Conservation (phyloP, 2,113 vertebrate genomes). For the Pao palembangensis region DNA sequence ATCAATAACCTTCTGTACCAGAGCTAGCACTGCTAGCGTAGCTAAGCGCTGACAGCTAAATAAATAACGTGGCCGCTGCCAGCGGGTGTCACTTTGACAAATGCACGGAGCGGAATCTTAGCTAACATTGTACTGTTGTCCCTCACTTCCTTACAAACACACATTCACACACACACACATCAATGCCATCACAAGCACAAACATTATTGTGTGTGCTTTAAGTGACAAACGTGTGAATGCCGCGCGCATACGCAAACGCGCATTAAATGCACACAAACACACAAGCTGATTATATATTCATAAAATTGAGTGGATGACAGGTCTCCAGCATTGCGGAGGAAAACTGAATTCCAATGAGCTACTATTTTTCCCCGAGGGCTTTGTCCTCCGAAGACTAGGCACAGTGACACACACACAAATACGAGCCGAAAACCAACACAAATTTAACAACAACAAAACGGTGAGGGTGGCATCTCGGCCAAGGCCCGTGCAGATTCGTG, state of each 20-base stretch:
- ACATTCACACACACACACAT: conserved; percentile 21
- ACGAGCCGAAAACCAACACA: conserved; percentile 6
- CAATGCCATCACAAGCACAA: conserved; percentile 30
- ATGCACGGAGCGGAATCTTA: conserved; percentile 59
- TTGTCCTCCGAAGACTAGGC: conserved; percentile 41
- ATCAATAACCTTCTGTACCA: too few relatives aligned
- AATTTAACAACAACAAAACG: conserved; percentile 4
- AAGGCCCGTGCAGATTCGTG: background rate
- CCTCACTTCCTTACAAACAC: conserved; percentile 35
- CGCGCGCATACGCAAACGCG: conserved; percentile 38
- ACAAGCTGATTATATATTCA: conserved; percentile 68
- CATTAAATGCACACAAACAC: conserved; percentile 47
- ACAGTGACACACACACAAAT: conserved; percentile 15
- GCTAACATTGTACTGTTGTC: conserved; percentile 57
- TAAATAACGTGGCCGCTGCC: conserved; percentile 44
- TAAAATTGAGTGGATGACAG: conserved; percentile 70
- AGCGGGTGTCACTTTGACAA: conserved; percentile 66
- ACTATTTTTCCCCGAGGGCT: conserved; percentile 51
- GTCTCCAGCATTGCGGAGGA: conserved; percentile 54
- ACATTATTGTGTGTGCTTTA: conserved; percentile 44
- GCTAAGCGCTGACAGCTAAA: conserved; percentile 26
- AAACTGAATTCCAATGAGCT: conserved; percentile 68
- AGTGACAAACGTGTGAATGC: conserved; percentile 58
- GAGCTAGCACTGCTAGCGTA: too few relatives aligned
- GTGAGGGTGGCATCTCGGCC: background rate